Base-by-base conservation (phyloP, 1,140 invertebrate genomes). In the Atta cephalotes region DNA sequence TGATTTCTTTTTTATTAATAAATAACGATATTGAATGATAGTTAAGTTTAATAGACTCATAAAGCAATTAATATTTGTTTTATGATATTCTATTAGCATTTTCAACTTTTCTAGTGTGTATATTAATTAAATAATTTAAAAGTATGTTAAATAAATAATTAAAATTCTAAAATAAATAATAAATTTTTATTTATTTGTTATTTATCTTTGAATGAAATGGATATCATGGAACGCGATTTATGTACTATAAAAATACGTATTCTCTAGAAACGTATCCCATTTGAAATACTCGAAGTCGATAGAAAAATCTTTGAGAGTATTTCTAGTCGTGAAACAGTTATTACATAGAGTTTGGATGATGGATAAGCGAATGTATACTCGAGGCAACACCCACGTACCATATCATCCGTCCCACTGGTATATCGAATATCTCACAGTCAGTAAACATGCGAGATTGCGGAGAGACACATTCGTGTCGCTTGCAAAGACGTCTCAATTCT, bases 371-470 rank as follows among this genome's bases (percentile, higher is more conserved):
- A 85, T 85, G 35, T 78, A 79, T 85, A 85, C 25, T 68, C 60
- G 49, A 49, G 70, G 70, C 56, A 84, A 84, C 80, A 84, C 66
- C 56, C 66, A 71, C 51, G 39, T 81, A 70, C 65, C 72, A 62
- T 71, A 62, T 78, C 77, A 62, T 66, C 45, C 71, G 60, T 68
- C 74, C 80, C 51, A 49, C 35, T 65, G 72, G 79, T 65, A 78
- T 82, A 90, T 88, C 81, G 88, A 92, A 90, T 88, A 87, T 90
- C 86, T 89, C 90, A 91, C 63, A 89, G 85, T 89, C 49, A 80
- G 90, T 90, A 92, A 90, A 90, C 90, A 91, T 35, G 72, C 89
- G 66, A 87, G 87, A 91, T 90, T 91, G 90, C 85, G 62, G 60
- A 74, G 18, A 82, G 70, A 79, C 49, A 81, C 62, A 74, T 62